These are phyloP conservation scores for Pluvianellus socialis DNA, from an alignment of 2,113 vertebrate species.

Conservation along the genomic window DNA sequence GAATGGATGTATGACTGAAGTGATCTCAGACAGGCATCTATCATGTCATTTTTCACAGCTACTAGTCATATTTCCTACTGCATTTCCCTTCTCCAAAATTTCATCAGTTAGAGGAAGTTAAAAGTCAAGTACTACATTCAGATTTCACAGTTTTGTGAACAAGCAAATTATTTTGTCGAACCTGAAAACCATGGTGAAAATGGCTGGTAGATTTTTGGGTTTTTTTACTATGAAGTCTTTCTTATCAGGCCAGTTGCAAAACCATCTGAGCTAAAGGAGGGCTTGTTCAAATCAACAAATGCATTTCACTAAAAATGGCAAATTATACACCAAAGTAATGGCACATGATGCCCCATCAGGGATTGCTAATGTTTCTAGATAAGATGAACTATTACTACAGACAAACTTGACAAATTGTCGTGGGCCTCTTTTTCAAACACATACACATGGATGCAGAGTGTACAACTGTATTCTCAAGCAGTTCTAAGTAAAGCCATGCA, in stretches of 20 bases:
- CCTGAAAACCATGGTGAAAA: conserved; percentile 27
- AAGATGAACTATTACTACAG: neutral
- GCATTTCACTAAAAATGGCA: neutral
- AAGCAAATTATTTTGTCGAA: conserved; percentile 56
- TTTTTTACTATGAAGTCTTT: neutral
- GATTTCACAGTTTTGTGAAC: conserved; percentile 56
- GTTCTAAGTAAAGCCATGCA: neutral
- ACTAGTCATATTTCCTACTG: neutral
- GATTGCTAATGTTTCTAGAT: neutral
- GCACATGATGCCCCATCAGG: neutral
- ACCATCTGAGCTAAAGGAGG: neutral
- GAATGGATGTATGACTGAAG: too few species aligned
- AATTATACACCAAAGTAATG: neutral
- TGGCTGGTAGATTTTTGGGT: neutral
- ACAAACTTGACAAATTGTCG: neutral
- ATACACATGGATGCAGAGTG: neutral
- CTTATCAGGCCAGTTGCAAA: neutral
- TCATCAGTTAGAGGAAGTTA: conserved; percentile 34
- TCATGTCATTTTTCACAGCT: conserved; percentile 38
- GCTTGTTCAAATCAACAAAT: conserved; percentile 1
- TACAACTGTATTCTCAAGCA: neutral
- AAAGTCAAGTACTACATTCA: conserved; percentile 49
- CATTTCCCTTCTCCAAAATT: conserved; percentile 18
- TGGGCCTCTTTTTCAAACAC: neutral
- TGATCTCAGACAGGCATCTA: conserved; percentile 15